These are phyloP conservation scores for Gouania willdenowi DNA, from an alignment of 2,797 vertebrate genomes.

Conservation along the genomic window DNA sequence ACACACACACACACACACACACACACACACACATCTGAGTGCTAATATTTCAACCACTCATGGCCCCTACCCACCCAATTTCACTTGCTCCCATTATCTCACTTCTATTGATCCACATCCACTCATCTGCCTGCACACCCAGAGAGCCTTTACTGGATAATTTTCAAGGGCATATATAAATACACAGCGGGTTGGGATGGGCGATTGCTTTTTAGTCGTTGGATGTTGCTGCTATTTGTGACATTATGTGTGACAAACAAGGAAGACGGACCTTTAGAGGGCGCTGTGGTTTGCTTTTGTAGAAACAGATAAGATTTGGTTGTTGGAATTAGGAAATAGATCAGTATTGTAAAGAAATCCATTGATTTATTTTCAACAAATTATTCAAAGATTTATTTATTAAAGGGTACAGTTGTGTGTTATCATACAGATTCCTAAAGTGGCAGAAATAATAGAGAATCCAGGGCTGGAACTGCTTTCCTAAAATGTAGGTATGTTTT, in stretches of 20 bases:
- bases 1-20: conserved; percentile 1
- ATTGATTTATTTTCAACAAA: no score
- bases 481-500: no score
- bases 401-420: no score
- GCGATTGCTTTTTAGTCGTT: conserved; percentile 19
- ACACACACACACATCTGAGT: conserved; percentile 7
- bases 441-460: no score
- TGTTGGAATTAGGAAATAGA: no score
- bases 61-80: conserved; percentile 34
- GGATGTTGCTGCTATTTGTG: conserved; percentile 6
- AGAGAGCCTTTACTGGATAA: conserved; percentile 51
- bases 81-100: conserved; percentile 64
- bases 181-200: conserved; percentile 25
- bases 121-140: conserved; percentile 26
- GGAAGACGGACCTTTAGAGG: neutral
- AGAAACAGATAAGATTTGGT: conserved; percentile 8
- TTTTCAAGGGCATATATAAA: conserved; percentile 69
- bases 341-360: no score
- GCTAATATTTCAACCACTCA: conserved; percentile 55
- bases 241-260: conserved; percentile 14
- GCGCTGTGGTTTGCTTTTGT: neutral
- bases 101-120: conserved; percentile 62
- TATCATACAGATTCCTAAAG: no score
- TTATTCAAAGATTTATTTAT: no score
- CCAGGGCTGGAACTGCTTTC: no score